Evolutionary conservation across 2,113 vertebrate genomes (phyloP).

Genomic region (rabbit (Oryctolagus cuniculus)): DNA sequence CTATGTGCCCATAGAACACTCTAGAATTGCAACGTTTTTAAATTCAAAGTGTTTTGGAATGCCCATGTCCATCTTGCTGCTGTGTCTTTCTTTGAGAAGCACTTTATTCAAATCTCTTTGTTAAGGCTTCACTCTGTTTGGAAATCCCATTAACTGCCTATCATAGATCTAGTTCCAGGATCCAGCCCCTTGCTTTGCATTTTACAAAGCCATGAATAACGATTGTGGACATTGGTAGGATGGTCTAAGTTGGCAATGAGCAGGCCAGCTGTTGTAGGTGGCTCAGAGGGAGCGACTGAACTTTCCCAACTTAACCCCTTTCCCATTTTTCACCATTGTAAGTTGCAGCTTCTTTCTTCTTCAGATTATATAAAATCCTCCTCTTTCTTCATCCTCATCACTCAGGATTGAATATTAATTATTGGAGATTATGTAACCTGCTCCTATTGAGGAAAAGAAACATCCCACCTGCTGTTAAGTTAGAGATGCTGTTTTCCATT

Average conservation of each 20-base stretch:
- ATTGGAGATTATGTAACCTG: not conserved
- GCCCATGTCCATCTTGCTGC: rapidly evolving
- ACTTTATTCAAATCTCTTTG: not conserved
- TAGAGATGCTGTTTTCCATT: not conserved
- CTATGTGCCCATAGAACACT: not conserved
- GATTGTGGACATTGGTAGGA: rapidly evolving
- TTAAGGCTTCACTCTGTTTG: not conserved
- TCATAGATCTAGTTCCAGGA: not conserved
- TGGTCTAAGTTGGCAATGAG: not conserved
- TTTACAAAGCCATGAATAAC: not conserved
- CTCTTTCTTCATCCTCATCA: not conserved
- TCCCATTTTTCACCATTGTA: not conserved
- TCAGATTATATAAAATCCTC: not conserved
- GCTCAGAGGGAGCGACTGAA: not conserved
- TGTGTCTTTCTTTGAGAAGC: not conserved
- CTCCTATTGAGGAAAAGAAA: not conserved
- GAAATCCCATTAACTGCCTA: not conserved
- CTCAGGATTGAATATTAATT: not conserved
- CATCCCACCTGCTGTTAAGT: not conserved
- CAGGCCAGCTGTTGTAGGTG: not conserved
- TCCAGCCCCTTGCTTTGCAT: not conserved
- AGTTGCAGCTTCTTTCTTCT: not conserved
- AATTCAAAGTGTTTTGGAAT: not conserved
- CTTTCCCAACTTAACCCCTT: too few relatives aligned
- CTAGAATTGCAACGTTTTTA: not conserved